Percentiles rank a stretch among this genome's conserved stretches.
Evolutionary conservation across 2,113 vertebrate genomes (phyloP).

Genomic region (Alces alces): DNA sequence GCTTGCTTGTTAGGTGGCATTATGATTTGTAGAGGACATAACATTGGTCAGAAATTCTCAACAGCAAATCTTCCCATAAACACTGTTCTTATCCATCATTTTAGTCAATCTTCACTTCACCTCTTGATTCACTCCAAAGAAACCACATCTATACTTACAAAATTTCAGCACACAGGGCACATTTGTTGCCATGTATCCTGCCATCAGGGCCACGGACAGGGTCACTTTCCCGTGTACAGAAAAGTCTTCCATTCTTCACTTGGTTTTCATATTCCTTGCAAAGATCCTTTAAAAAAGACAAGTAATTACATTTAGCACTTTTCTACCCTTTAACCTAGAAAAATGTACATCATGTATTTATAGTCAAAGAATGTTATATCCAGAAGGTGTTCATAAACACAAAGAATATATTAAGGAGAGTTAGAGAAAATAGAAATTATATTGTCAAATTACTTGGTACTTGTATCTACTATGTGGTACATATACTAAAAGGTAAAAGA

Average conservation of each 20-base stretch:
- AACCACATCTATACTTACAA: slow-evolving; percentile 76
- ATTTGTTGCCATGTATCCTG: slow-evolving; percentile 81
- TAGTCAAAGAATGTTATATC: background rate
- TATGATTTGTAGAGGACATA: background rate
- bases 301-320: background rate
- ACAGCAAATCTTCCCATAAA: background rate
- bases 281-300: slow-evolving; percentile 52
- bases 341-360: background rate
- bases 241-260: slow-evolving; percentile 70
- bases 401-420: background rate
- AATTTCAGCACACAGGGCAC: slow-evolving; percentile 79
- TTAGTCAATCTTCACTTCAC: background rate
- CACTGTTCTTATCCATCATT: background rate
- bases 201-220: slow-evolving; percentile 81
- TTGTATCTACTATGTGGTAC: background rate
- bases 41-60: background rate
- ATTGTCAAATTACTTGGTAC: background rate
- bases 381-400: background rate
- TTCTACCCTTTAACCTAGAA: background rate
- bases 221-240: slow-evolving; percentile 80
- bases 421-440: background rate
- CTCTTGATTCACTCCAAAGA: background rate
- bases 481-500: background rate
- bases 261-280: slow-evolving; percentile 77
- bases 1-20: background rate